These are phyloP conservation scores for Apamea sordens DNA, from an alignment of 2,888 invertebrate species.

Conservation along the genomic window DNA sequence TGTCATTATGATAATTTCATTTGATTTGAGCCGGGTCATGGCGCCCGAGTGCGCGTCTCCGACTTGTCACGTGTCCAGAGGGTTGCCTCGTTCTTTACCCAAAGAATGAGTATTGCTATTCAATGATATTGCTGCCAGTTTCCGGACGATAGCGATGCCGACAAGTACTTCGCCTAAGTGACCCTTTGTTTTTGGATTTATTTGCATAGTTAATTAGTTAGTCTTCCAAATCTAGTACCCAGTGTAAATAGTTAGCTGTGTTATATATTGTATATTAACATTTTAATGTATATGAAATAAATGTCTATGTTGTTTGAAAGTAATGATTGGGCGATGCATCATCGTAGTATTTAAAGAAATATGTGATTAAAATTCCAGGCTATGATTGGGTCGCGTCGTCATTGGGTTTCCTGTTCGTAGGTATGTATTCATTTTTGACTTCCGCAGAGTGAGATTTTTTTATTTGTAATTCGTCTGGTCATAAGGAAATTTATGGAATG, in stretches of 20 bases:
- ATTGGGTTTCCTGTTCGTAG: constrained; percentile 23
- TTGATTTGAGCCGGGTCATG: background rate
- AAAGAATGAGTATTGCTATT: background rate
- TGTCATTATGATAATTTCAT: constrained; percentile 9
- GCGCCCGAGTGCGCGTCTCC: background rate
- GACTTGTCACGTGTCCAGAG: background rate
- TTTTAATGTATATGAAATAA: background rate
- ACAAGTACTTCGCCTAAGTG: background rate
- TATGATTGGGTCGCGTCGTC: background rate
- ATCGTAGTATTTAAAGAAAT: constrained; percentile 2
- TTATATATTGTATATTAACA: too few relatives aligned
- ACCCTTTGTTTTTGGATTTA: background rate
- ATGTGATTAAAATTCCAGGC: constrained; percentile 10
- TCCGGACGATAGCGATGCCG: background rate
- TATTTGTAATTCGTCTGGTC: background rate
- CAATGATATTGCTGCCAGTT: background rate
- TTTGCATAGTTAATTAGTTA: background rate
- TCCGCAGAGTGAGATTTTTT: background rate
- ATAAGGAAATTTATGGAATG: background rate
- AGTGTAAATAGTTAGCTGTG: too few relatives aligned
- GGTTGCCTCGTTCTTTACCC: background rate
- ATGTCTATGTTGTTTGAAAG: background rate
- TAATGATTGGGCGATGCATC: background rate
- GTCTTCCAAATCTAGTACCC: too few relatives aligned
- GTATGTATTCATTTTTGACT: background rate